phyloP scores from a whole-genome alignment of 1,140 invertebrate genomes.

The Adoxophyes honmai region DNA sequence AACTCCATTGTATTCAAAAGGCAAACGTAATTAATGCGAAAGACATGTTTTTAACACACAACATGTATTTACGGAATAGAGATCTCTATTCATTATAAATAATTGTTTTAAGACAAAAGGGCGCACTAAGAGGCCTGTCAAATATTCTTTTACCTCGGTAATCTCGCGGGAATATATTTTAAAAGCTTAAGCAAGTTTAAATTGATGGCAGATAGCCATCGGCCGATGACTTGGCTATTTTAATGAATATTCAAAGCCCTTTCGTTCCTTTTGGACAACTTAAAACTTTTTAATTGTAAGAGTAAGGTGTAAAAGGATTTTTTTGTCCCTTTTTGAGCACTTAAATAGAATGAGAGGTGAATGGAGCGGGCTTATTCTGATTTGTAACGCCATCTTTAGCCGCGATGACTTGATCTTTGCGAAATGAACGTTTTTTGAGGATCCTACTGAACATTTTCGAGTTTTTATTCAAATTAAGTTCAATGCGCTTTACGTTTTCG shows the following conservation, averaged over 20 bases:
- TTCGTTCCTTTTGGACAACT: constrained; percentile 14
- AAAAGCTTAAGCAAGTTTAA: constrained; percentile 42
- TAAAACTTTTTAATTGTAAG: constrained; percentile 16
- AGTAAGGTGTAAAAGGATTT: constrained; percentile 12
- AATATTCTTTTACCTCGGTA: constrained; percentile 34
- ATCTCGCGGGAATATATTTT: constrained; percentile 38
- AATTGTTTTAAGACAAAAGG: constrained; percentile 5
- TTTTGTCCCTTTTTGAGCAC: constrained; percentile 12
- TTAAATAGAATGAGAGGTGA: constrained; percentile 12
- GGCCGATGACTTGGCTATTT: constrained; percentile 53
- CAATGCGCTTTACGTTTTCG: too few relatives aligned
- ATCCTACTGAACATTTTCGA: constrained; percentile 3
- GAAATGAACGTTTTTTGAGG: background rate
- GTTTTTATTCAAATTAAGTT: background rate
- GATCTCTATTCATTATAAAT: constrained; percentile 4
- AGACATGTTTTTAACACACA: background rate
- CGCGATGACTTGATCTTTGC: constrained; percentile 3
- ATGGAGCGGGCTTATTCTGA: constrained; percentile 3
- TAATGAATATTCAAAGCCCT: constrained; percentile 47
- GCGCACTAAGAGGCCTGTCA: constrained; percentile 29
- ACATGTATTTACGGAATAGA: background rate
- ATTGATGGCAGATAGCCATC: constrained; percentile 54
- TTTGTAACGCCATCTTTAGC: constrained; percentile 10
- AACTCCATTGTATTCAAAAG: background rate
- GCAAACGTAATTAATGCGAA: background rate